phyloP scores from a whole-genome alignment of 2,888 invertebrate species.

The Coenonympha glycerion region DNA sequence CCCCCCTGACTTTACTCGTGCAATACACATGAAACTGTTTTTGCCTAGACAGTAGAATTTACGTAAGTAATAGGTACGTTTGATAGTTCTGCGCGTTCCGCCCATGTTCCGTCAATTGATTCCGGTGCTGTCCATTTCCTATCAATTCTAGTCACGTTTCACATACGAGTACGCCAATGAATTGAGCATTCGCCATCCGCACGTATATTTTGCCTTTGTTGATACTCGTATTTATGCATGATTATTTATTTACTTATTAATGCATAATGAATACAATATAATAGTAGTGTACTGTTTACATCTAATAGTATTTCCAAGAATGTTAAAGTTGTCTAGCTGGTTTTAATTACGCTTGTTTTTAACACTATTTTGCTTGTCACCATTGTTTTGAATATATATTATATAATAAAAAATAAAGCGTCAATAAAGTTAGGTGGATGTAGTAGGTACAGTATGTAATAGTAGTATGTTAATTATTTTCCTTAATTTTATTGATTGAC shows the following conservation, averaged over 20 bases:
- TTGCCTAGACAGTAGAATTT: too few species aligned
- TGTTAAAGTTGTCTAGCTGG: neutral
- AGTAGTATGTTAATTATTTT: too few species aligned
- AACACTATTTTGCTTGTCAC: neutral
- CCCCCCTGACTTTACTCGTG: too few species aligned
- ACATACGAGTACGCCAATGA: conserved; percentile 6
- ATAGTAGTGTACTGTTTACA: neutral
- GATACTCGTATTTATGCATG: too few species aligned
- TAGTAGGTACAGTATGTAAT: too few species aligned
- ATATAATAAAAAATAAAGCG: too few species aligned
- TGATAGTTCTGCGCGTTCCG: conserved; percentile 6
- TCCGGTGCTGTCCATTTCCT: conserved; percentile 39
- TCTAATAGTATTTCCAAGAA: neutral
- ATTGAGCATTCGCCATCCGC: neutral
- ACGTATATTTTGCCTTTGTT: conserved; percentile 7
- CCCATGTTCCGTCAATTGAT: conserved; percentile 19
- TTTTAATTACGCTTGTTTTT: neutral
- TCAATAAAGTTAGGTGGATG: too few species aligned
- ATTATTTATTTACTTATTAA: neutral
- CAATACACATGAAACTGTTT: too few species aligned
- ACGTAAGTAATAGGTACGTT: neutral
- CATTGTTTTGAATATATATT: neutral
- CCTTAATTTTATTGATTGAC: neutral
- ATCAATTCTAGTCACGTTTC: conserved; percentile 50
- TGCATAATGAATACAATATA: neutral